Conservation (phyloP, 2,113 vertebrate species). For the Eleginops maclovinus region DNA sequence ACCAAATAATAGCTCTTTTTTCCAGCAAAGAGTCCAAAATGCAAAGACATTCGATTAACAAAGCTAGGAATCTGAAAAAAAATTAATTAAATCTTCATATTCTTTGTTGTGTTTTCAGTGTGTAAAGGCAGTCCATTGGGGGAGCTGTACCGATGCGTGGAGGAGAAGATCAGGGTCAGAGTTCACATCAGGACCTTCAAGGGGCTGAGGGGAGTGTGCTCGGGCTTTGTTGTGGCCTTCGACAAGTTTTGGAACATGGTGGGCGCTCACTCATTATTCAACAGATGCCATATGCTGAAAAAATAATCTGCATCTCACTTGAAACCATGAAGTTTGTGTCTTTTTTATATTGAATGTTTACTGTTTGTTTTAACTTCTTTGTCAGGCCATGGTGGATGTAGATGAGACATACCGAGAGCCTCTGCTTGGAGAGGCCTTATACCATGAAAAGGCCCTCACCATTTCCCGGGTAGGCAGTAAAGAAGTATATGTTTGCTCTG, state of each 20-base stretch:
- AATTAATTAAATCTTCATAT: neutral
- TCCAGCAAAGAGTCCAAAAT: neutral
- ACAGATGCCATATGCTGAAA: neutral
- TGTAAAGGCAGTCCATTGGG: constrained; percentile 93
- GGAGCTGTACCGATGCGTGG: constrained; percentile 92
- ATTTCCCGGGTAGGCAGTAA: constrained; percentile 86
- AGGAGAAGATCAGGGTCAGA: constrained; percentile 90
- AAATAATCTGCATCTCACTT: neutral
- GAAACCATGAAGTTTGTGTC: neutral
- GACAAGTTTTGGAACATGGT: constrained; percentile 99
- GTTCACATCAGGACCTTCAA: constrained; percentile 98
- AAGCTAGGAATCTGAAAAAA: neutral
- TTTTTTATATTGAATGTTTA: neutral
- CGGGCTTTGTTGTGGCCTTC: constrained; percentile 95
- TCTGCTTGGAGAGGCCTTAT: constrained; percentile 91
- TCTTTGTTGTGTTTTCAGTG: constrained; percentile 83
- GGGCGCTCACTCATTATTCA: constrained; percentile 28
- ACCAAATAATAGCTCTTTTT: neutral
- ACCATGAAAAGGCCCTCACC: constrained; percentile 93
- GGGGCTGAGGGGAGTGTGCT: constrained; percentile 95
- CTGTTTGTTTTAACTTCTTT: constrained; percentile 1
- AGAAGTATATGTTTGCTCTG: neutral
- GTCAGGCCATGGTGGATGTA: constrained; percentile 95
- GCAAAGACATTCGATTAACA: too few species aligned
- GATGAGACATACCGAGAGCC: constrained; percentile 98